These are phyloP conservation scores for Macrosoma leucophasiata DNA, from an alignment of 2,888 invertebrate species.

Conservation along the genomic window DNA sequence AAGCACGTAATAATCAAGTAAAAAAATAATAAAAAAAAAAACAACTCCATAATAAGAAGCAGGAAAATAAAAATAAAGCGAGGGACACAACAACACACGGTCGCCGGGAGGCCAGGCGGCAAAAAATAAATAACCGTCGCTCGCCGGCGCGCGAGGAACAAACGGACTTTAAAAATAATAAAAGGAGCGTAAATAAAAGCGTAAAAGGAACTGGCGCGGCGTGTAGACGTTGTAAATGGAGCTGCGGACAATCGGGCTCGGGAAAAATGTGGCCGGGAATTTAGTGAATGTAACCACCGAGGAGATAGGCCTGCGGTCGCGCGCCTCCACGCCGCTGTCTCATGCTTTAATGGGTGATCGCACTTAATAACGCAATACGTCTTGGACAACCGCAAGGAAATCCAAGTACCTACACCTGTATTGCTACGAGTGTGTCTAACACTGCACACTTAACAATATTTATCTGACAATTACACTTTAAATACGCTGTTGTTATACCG, in stretches of 20 bases:
- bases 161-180: slow-evolving; percentile 75
- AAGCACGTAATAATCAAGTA: slow-evolving; percentile 69
- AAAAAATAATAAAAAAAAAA: slow-evolving; percentile 59
- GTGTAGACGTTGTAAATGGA: slow-evolving; percentile 75
- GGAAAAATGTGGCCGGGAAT: slow-evolving; percentile 71
- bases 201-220: slow-evolving; percentile 74
- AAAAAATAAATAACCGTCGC: slow-evolving; percentile 72
- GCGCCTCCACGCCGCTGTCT: slow-evolving; percentile 39
- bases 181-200: slow-evolving; percentile 75
- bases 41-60: slow-evolving; percentile 74
- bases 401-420: no score
- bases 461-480: no score
- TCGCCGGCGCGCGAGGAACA: slow-evolving; percentile 72
- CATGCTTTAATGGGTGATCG: slow-evolving; percentile 50
- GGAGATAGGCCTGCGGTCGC: slow-evolving; percentile 54
- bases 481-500: no score
- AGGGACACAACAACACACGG: slow-evolving; percentile 74
- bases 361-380: slow-evolving; percentile 60
- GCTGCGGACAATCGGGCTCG: slow-evolving; percentile 71
- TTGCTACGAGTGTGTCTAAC: no score
- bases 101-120: slow-evolving; percentile 72
- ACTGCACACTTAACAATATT: slow-evolving; percentile 17
- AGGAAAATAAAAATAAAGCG: slow-evolving; percentile 73
- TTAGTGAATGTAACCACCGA: slow-evolving; percentile 66
- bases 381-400: slow-evolving; percentile 43